Conservation (phyloP, 2,797 vertebrate genomes). For the Argyrosomus regius region DNA sequence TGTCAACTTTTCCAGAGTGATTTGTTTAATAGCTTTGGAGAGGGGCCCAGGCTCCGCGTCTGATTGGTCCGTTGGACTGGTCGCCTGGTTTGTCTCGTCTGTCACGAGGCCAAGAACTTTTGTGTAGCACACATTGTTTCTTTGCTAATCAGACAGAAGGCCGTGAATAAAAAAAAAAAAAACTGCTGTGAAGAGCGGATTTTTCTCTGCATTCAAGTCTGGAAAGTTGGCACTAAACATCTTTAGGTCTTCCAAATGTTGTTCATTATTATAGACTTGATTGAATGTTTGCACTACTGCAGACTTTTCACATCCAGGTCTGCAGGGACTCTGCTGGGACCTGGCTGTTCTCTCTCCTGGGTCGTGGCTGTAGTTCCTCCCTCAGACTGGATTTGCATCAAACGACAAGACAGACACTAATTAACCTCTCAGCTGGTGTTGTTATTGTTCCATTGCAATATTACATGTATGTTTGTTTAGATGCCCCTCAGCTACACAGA, state of each 20-base stretch:
- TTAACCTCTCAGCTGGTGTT: constrained; percentile 53
- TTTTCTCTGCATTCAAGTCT: constrained; percentile 4
- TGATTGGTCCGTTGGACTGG: background rate
- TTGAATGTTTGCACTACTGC: background rate
- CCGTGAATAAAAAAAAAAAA: background rate
- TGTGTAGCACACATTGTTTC: background rate
- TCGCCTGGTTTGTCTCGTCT: background rate
- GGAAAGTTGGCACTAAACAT: background rate
- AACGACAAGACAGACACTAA: constrained; percentile 20
- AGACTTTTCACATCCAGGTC: background rate
- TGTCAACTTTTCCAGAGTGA: too few species aligned
- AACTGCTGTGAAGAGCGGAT: background rate
- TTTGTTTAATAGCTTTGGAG: background rate
- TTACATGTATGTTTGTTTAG: background rate
- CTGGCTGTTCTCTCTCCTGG: background rate
- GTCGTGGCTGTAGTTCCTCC: background rate
- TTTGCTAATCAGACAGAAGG: background rate
- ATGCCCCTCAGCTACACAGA: too few species aligned
- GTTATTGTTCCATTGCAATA: constrained; percentile 1
- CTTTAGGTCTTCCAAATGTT: background rate
- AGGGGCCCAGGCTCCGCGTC: background rate
- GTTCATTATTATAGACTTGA: background rate
- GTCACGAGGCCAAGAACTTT: constrained; percentile 6
- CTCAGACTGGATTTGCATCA: constrained; percentile 31
- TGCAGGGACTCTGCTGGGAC: background rate